Evolutionary conservation across 2,888 invertebrate species (phyloP).

Genomic region (Chaetoderma sp.): DNA sequence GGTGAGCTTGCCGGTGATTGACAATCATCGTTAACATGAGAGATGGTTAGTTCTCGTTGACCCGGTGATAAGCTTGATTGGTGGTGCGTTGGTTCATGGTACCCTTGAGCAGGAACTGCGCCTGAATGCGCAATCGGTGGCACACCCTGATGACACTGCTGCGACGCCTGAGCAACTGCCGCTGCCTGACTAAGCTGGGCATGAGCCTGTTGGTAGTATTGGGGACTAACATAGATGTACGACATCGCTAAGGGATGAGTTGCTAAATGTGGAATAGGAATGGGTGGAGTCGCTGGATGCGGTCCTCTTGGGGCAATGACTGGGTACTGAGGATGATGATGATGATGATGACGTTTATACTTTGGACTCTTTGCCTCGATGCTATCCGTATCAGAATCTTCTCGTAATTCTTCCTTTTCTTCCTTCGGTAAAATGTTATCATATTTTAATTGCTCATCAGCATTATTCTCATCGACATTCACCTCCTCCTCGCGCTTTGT

Average conservation of each 20-base stretch:
- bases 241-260: constrained; percentile 58
- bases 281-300: not conserved
- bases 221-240: constrained; percentile 57
- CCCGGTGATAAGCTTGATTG: not conserved
- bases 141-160: constrained; percentile 19
- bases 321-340: constrained; percentile 2
- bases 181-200: constrained; percentile 41
- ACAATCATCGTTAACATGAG: constrained; percentile 7
- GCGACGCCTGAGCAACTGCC: no score
- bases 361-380: no score
- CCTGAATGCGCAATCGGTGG: constrained; percentile 13
- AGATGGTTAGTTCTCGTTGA: not conserved
- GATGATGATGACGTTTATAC: no score
- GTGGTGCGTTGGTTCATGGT: no score
- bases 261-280: not conserved
- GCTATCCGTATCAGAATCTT: no score
- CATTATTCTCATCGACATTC: not conserved
- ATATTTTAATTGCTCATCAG: no score
- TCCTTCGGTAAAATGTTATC: no score
- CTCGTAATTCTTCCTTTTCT: no score
- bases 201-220: constrained; percentile 52
- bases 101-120: not conserved
- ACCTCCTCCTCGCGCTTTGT: not conserved
- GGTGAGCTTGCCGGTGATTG: not conserved
- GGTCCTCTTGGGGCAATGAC: not conserved